A percentile compares a stretch with the other conserved stretches of the same genome.
Evolutionary conservation across 2,888 invertebrate species (phyloP).

Genomic region (Gortyna flavago): DNA sequence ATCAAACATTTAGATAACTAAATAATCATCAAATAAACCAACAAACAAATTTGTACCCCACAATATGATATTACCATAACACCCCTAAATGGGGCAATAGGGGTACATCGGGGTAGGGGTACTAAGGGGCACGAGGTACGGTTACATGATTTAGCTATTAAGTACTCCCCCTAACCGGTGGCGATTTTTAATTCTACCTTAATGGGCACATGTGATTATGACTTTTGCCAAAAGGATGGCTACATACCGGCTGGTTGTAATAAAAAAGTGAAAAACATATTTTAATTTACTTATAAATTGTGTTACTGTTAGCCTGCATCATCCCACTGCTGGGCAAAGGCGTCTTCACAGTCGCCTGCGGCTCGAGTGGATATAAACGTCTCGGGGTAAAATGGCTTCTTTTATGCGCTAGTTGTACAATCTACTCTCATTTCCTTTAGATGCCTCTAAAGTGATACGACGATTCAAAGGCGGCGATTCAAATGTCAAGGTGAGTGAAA

Average conservation of each 20-base stretch:
- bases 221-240: slow-evolving; percentile 19
- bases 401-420: no score
- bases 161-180: slow-evolving; percentile 60
- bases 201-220: slow-evolving; percentile 66
- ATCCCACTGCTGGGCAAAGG: no score
- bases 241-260: neutral
- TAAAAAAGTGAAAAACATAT: neutral
- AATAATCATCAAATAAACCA: slow-evolving; percentile 61
- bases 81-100: slow-evolving; percentile 52
- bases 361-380: no score
- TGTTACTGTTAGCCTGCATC: no score
- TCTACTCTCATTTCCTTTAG: no score
- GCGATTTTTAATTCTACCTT: slow-evolving; percentile 71
- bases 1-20: slow-evolving; percentile 44
- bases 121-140: slow-evolving; percentile 62
- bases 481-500: no score
- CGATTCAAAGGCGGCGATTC: no score
- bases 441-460: no score
- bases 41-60: slow-evolving; percentile 68
- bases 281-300: neutral
- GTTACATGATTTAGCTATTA: slow-evolving; percentile 83
- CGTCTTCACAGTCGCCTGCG: no score
- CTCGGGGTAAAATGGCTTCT: no score
- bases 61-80: slow-evolving; percentile 60
- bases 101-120: slow-evolving; percentile 46